Percentiles rank a stretch among this genome's conserved stretches.
These are phyloP conservation scores for Biston stratarius DNA, from an alignment of 2,888 invertebrate genomes.

Conservation along the genomic window DNA sequence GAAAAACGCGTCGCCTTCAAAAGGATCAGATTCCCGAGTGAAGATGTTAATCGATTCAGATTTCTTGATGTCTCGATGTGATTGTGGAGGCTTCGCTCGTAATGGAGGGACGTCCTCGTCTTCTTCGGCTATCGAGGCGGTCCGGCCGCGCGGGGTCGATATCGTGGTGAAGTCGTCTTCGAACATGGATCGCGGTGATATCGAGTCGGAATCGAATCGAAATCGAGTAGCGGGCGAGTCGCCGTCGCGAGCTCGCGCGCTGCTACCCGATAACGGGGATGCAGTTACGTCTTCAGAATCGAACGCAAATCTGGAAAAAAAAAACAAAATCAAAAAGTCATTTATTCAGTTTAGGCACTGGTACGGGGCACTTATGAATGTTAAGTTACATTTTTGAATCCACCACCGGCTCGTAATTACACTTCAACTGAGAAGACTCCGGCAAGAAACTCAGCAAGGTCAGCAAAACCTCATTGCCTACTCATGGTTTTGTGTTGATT, in stretches of 20 bases:
- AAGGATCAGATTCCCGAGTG: constrained; percentile 94
- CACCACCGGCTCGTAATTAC: no score
- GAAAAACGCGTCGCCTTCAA: constrained; percentile 96
- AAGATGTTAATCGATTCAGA: constrained; percentile 97
- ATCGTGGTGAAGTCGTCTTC: constrained; percentile 90
- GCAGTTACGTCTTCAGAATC: constrained; percentile 72
- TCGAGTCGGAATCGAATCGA: constrained; percentile 79
- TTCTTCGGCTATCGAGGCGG: constrained; percentile 81
- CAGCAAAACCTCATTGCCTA: no score
- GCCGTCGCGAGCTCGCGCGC: constrained; percentile 65
- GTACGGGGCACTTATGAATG: no score
- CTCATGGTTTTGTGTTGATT: no score
- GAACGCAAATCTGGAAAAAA: constrained; percentile 68
- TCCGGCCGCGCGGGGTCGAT: constrained; percentile 70
- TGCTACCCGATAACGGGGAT: constrained; percentile 70
- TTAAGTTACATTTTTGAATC: no score
- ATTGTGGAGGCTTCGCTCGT: constrained; percentile 63
- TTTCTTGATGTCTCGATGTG: constrained; percentile 91
- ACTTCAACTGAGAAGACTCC: no score
- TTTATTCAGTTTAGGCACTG: no score
- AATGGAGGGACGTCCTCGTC: constrained; percentile 79
- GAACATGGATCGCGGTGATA: constrained; percentile 84
- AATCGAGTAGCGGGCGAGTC: constrained; percentile 72
- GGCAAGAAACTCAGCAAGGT: no score
- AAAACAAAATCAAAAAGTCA: no score